Conservation (phyloP, 2,888 invertebrate genomes). For the Nomada hirtipes region DNA sequence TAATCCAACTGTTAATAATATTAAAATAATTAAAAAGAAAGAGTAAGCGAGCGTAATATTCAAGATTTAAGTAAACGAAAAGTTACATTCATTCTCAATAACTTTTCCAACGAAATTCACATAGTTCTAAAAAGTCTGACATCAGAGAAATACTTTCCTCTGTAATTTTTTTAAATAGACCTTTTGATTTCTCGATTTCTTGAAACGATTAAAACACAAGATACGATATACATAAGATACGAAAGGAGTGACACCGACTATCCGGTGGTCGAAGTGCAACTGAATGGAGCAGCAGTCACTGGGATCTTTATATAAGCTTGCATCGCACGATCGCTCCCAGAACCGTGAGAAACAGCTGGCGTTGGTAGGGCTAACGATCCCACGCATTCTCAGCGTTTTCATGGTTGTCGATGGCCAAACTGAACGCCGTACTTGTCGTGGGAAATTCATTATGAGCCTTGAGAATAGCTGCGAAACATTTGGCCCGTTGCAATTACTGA, state of each 20-base stretch:
- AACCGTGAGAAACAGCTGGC: conserved; percentile 59
- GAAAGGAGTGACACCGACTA: not conserved
- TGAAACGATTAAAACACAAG: too few species aligned
- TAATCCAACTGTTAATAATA: too few species aligned
- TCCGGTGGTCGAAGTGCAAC: conserved; percentile 21
- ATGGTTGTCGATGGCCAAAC: not conserved
- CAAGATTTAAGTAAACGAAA: too few species aligned
- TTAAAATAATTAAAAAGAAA: too few species aligned
- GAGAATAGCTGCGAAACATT: not conserved
- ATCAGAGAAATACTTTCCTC: too few species aligned
- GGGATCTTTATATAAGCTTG: conserved; percentile 52
- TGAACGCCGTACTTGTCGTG: conserved; percentile 16
- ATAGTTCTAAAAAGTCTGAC: too few species aligned
- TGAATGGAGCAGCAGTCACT: conserved; percentile 6
- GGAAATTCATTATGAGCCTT: conserved; percentile 33
- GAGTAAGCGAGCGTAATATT: too few species aligned
- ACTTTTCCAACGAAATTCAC: too few species aligned
- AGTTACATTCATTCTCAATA: too few species aligned
- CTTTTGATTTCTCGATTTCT: too few species aligned
- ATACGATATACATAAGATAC: not conserved
- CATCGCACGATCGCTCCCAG: conserved; percentile 18
- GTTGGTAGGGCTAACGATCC: conserved; percentile 27
- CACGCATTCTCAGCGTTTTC: conserved; percentile 48
- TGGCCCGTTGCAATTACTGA: not conserved
- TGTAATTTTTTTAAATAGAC: too few species aligned